Evolutionary conservation across 2,888 invertebrate genomes (phyloP).

Genomic region (Cephus runcator): DNA sequence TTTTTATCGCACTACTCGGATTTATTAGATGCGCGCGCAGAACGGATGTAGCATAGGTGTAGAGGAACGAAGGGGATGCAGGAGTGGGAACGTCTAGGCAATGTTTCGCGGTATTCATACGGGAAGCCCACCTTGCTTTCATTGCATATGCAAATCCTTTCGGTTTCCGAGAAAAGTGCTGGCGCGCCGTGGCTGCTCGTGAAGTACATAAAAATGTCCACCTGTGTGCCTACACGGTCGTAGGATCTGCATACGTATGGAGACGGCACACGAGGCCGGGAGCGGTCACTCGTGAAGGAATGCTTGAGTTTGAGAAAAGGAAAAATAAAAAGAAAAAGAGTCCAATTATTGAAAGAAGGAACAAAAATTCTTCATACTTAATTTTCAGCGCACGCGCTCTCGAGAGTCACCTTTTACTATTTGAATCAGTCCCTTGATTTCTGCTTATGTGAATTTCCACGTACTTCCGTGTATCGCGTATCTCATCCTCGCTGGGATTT

Average conservation of each 20-base stretch:
- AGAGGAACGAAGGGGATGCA: not conserved
- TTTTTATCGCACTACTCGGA: not conserved
- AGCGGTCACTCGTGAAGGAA: not conserved
- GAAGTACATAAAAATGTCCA: not conserved
- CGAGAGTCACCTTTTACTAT: not conserved
- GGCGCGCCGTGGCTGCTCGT: not conserved
- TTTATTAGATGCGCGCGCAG: not conserved
- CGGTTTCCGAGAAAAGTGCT: constrained; percentile 40
- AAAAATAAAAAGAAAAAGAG: not conserved
- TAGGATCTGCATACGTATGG: not conserved
- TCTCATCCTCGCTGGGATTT: constrained; percentile 31
- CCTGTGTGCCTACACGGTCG: not conserved
- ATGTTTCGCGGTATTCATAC: constrained; percentile 25
- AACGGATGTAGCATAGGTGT: not conserved
- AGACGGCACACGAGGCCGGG: not conserved
- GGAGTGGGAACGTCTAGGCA: not conserved
- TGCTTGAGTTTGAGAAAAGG: not conserved
- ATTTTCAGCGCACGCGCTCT: not conserved
- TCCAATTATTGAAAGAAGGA: not conserved
- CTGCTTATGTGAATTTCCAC: not conserved
- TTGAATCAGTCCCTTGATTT: not conserved
- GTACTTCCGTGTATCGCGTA: not conserved
- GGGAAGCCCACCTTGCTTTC: constrained; percentile 24
- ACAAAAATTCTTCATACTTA: not conserved
- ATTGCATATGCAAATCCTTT: constrained; percentile 36